Evolutionary conservation across 2,888 invertebrate genomes (phyloP).

Genomic region (Caenorhabditis japonica): DNA sequence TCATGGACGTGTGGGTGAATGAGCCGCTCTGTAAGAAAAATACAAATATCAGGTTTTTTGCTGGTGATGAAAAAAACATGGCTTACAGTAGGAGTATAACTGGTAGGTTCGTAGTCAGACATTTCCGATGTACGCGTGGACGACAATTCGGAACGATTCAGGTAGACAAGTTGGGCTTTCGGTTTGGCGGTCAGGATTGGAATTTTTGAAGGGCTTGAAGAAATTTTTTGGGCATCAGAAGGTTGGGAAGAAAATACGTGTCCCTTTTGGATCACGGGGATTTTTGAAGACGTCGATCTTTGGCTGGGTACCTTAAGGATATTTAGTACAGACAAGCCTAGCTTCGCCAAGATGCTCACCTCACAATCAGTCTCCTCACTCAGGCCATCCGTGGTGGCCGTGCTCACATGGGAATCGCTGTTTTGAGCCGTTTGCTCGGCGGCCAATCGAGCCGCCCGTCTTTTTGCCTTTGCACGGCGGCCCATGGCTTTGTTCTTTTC

Average conservation of each 20-base stretch:
- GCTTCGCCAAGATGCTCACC: too few relatives aligned
- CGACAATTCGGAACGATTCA: background rate
- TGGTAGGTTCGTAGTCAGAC: background rate
- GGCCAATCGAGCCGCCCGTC: constrained; percentile 28
- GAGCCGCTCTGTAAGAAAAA: constrained; percentile 9
- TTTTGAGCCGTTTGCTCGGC: constrained; percentile 8
- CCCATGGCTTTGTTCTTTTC: constrained; percentile 18
- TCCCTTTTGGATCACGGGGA: constrained; percentile 40
- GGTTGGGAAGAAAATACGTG: too few relatives aligned
- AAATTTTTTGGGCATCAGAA: background rate
- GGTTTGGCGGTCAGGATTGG: constrained; percentile 2
- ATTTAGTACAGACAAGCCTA: too few relatives aligned
- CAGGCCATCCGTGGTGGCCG: background rate
- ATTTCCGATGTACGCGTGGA: background rate
- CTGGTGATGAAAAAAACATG: background rate
- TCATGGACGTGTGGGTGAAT: constrained; percentile 9
- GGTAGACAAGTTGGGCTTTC: constrained; percentile 8
- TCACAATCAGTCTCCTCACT: constrained; percentile 45
- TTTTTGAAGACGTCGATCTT: constrained; percentile 16
- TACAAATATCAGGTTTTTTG: background rate
- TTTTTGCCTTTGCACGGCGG: constrained; percentile 38
- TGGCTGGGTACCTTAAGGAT: too few relatives aligned
- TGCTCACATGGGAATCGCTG: constrained; percentile 1
- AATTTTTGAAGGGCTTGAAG: too few relatives aligned
- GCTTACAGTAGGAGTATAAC: background rate